Percentiles rank a stretch among this genome's conserved stretches.
phyloP scores from a whole-genome alignment of 2,797 vertebrate genomes.

The Lerista edwardsae region DNA sequence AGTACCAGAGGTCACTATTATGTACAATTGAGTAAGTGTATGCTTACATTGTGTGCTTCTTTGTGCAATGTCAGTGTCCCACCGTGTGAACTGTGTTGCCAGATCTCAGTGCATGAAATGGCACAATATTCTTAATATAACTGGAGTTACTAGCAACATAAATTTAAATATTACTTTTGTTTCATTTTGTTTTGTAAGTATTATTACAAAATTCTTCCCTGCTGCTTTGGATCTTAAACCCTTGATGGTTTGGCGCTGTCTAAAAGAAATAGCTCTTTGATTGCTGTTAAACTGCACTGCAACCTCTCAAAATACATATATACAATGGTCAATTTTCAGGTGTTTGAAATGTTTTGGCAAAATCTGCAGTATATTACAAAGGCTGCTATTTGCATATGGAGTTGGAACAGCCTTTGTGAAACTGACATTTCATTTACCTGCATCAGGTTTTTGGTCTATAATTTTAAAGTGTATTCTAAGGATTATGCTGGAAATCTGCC shows the following conservation, averaged over 20 bases:
- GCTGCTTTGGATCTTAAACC: not conserved
- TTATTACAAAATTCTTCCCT: not conserved
- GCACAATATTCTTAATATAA: not conserved
- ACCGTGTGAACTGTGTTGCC: not conserved
- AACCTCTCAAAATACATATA: slow-evolving; percentile 18
- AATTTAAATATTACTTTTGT: not conserved
- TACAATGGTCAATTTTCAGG: slow-evolving; percentile 54
- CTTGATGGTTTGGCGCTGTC: not conserved
- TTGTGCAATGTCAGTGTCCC: not conserved
- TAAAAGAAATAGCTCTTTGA: too few relatives aligned
- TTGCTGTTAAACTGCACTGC: not conserved
- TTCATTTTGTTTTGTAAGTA: not conserved
- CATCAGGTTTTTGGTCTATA: slow-evolving; percentile 69
- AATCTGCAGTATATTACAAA: slow-evolving; percentile 60
- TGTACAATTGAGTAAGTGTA: not conserved
- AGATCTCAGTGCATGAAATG: not conserved
- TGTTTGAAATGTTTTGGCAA: slow-evolving; percentile 57
- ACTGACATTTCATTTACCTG: slow-evolving; percentile 74
- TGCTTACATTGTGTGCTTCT: not conserved
- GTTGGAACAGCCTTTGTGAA: slow-evolving; percentile 67
- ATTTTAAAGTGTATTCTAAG: slow-evolving; percentile 74
- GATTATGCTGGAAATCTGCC: slow-evolving; percentile 78
- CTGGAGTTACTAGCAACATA: not conserved
- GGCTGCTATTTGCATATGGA: slow-evolving; percentile 38
- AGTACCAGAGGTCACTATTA: not conserved